Evolutionary conservation across 1,140 invertebrate species (phyloP).

Genomic region (Hylyphantes graminicola): DNA sequence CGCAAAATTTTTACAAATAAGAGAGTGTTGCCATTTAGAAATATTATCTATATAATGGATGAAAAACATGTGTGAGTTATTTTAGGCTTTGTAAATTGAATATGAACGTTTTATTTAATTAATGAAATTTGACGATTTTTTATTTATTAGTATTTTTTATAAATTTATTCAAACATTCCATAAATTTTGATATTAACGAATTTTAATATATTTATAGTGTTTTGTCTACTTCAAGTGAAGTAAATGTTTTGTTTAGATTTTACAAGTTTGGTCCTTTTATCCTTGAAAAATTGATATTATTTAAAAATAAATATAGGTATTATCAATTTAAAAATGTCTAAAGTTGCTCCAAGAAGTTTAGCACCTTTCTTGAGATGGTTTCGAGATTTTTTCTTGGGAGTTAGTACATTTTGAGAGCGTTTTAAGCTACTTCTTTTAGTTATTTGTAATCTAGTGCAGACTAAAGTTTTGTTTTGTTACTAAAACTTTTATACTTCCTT

Average conservation of each 20-base stretch:
- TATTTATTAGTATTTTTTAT: too few species aligned
- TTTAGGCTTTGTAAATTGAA: background rate
- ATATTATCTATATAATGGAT: background rate
- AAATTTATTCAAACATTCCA: too few species aligned
- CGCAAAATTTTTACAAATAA: background rate
- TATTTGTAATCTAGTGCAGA: background rate
- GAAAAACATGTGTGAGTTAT: background rate
- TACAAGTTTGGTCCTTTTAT: too few species aligned
- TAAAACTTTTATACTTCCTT: background rate
- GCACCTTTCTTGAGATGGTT: slow-evolving; percentile 57
- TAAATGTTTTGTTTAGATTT: too few species aligned
- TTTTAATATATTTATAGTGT: too few species aligned
- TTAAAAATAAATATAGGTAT: too few species aligned
- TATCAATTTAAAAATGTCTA: background rate
- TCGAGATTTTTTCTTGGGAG: slow-evolving; percentile 60
- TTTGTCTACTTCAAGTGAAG: too few species aligned
- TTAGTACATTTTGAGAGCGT: slow-evolving; percentile 11
- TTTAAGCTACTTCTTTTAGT: background rate
- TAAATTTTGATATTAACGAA: too few species aligned
- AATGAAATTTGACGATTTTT: too few species aligned
- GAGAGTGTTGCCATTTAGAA: too few species aligned
- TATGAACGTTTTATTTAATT: too few species aligned
- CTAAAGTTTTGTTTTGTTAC: background rate
- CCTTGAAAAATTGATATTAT: too few species aligned
- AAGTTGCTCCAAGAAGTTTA: slow-evolving; percentile 59